A percentile compares a stretch with the other conserved stretches of the same genome.
phyloP scores from a whole-genome alignment of 2,113 vertebrate species.

The Psettodes erumei region DNA sequence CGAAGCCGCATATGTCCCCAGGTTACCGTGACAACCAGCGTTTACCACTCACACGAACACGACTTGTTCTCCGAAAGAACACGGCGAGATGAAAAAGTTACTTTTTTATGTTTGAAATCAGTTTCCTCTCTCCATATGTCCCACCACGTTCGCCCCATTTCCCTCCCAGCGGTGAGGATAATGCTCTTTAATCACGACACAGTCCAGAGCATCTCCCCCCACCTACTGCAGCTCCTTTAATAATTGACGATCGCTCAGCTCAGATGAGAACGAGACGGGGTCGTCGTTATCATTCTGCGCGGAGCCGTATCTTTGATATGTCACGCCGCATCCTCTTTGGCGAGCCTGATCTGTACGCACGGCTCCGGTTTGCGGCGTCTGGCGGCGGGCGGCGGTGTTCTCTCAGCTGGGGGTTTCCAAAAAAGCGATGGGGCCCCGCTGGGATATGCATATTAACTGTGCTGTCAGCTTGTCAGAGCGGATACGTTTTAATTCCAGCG shows the following conservation, averaged over 20 bases:
- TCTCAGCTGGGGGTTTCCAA: slow-evolving; percentile 1
- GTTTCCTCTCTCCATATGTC: not conserved
- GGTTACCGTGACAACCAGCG: not conserved
- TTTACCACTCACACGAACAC: not conserved
- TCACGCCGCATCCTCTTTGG: not conserved
- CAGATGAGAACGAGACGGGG: slow-evolving; percentile 36
- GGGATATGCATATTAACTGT: slow-evolving; percentile 15
- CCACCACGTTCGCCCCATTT: not conserved
- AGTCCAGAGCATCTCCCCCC: not conserved
- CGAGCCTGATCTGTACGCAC: not conserved
- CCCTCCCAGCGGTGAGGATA: not conserved
- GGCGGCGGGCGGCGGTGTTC: slow-evolving; percentile 1
- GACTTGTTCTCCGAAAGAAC: not conserved
- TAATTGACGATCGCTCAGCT: slow-evolving; percentile 44
- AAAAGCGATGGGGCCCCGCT: not conserved
- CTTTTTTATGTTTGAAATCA: not conserved
- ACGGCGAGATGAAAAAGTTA: too few relatives aligned
- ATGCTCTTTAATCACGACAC: not conserved
- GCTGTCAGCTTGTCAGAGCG: slow-evolving; percentile 28
- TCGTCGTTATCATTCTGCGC: not conserved
- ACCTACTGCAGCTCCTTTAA: slow-evolving; percentile 20
- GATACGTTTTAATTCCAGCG: slow-evolving; percentile 14
- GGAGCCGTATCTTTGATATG: not conserved
- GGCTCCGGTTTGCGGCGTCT: slow-evolving; percentile 4
- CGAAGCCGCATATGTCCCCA: not conserved